Evolutionary conservation across 2,113 vertebrate species (phyloP).

Genomic region (Drymodes brunneopygia): DNA sequence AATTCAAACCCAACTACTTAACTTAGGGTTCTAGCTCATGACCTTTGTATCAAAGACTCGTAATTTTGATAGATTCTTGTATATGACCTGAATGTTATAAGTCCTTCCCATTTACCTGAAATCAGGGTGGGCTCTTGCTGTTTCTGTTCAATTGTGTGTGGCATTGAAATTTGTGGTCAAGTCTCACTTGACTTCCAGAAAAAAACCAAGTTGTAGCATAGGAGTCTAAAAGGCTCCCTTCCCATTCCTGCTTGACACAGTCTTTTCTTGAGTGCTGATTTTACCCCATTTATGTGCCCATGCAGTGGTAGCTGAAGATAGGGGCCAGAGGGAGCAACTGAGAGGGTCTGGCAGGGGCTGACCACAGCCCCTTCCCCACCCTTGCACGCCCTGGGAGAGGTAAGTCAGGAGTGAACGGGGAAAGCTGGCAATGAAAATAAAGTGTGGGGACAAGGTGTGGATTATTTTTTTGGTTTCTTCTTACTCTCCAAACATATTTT

Average conservation of each 20-base stretch:
- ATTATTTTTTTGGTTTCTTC: not conserved
- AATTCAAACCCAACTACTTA: not conserved
- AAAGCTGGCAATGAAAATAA: too few species aligned
- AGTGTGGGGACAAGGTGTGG: not conserved
- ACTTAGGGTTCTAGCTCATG: not conserved
- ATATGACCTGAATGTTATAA: not conserved
- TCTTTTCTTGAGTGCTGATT: not conserved
- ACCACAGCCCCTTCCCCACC: not conserved
- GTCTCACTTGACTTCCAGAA: not conserved
- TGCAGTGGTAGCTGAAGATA: accelerated
- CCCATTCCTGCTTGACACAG: accelerated
- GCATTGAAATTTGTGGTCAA: not conserved
- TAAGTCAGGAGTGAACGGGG: not conserved
- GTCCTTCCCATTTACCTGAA: not conserved
- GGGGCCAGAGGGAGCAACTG: not conserved
- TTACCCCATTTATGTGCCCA: not conserved
- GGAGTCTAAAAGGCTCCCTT: not conserved
- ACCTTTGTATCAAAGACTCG: not conserved
- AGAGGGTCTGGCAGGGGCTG: not conserved
- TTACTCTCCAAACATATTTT: not conserved
- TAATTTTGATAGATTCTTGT: not conserved
- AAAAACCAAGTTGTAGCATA: not conserved
- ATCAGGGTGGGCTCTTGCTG: not conserved
- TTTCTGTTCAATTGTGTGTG: not conserved
- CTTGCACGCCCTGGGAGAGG: not conserved